Conservation (phyloP, 2,797 vertebrate genomes). For the Neosalanx taihuensis region DNA sequence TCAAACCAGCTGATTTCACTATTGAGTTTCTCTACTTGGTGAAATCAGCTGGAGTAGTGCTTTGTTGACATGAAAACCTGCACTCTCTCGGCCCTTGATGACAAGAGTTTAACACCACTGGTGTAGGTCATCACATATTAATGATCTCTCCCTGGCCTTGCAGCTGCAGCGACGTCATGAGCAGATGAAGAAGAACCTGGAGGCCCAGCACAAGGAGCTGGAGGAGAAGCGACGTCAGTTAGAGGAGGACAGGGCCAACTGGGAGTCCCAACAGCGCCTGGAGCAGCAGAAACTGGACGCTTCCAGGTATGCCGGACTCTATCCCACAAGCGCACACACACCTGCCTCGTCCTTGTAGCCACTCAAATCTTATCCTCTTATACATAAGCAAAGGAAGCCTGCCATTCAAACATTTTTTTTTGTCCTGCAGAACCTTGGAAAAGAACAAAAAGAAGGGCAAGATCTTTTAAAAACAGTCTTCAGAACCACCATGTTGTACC, state of each 20-base stretch:
- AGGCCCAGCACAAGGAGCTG: slow-evolving; percentile 94
- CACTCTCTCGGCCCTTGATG: too few species aligned
- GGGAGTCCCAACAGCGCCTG: slow-evolving; percentile 92
- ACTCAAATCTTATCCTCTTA: neutral
- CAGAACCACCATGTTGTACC: slow-evolving; percentile 74
- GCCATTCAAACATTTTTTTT: neutral
- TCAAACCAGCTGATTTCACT: too few species aligned
- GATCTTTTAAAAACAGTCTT: slow-evolving; percentile 87
- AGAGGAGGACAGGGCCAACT: slow-evolving; percentile 91
- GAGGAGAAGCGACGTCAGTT: slow-evolving; percentile 94
- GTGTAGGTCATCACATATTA: neutral
- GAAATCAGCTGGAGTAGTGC: too few species aligned
- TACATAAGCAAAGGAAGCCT: neutral
- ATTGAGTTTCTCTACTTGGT: too few species aligned
- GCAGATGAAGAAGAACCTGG: slow-evolving; percentile 99
- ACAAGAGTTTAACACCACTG: too few species aligned
- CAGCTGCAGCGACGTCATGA: slow-evolving; percentile 94
- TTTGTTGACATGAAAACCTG: too few species aligned
- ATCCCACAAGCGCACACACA: neutral
- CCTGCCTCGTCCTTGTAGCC: neutral
- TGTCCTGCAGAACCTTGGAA: slow-evolving; percentile 88
- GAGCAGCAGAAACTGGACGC: slow-evolving; percentile 92
- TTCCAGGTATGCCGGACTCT: slow-evolving; percentile 74
- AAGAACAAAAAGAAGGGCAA: slow-evolving; percentile 99
- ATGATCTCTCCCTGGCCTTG: neutral